phyloP scores from a whole-genome alignment of 1,140 invertebrate species.

The Proctacanthus coquilletti region DNA sequence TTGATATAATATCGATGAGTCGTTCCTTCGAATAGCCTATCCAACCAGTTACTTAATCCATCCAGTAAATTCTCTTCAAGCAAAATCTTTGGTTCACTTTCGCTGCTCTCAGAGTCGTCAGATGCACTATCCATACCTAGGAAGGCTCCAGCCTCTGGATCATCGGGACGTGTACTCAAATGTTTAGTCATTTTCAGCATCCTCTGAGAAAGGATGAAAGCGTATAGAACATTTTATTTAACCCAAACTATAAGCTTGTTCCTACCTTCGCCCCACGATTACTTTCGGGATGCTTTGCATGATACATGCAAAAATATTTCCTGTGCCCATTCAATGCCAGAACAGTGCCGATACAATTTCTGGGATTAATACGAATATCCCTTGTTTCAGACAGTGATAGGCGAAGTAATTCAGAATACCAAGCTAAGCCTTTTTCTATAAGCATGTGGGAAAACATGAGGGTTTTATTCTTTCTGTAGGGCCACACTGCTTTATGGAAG shows the following conservation, averaged over 20 bases:
- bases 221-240: background rate
- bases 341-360: slow-evolving; percentile 95
- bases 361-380: slow-evolving; percentile 82
- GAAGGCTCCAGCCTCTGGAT: slow-evolving; percentile 62
- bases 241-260: slow-evolving; percentile 6
- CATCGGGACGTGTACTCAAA: slow-evolving; percentile 34
- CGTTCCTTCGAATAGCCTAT: slow-evolving; percentile 87
- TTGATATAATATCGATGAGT: slow-evolving; percentile 89
- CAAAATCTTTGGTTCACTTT: slow-evolving; percentile 18
- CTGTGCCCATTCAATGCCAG: slow-evolving; percentile 88
- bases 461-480: slow-evolving; percentile 89
- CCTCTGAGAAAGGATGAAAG: slow-evolving; percentile 32
- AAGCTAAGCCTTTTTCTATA: slow-evolving; percentile 77
- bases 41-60: slow-evolving; percentile 89
- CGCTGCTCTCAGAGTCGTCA: slow-evolving; percentile 45
- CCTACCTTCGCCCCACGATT: slow-evolving; percentile 39
- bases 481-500: slow-evolving; percentile 88
- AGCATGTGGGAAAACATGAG: slow-evolving; percentile 86
- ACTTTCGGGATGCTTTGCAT: slow-evolving; percentile 68
- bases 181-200: slow-evolving; percentile 48
- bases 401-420: slow-evolving; percentile 82
- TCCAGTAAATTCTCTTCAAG: slow-evolving; percentile 67
- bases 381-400: slow-evolving; percentile 65
- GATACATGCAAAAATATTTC: slow-evolving; percentile 97
- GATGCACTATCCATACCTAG: slow-evolving; percentile 59